A percentile compares a stretch with the other conserved stretches of the same genome.
Conservation (phyloP, 1,140 invertebrate species). For the Sitobion miscanthi region DNA sequence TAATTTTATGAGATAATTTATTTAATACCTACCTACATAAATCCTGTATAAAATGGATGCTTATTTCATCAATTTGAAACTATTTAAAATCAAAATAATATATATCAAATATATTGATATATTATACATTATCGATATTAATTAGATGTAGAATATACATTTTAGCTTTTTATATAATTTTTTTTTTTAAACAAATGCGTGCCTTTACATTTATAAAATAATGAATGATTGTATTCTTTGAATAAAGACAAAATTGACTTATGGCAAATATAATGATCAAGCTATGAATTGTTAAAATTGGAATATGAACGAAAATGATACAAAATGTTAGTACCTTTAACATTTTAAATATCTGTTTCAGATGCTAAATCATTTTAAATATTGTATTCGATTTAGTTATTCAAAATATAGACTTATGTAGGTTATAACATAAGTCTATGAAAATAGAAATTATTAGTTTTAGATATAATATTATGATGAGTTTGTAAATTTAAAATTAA, state of each 20-base stretch:
- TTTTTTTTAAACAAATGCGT: background rate
- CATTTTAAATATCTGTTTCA: background rate
- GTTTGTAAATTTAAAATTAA: background rate
- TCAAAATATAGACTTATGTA: background rate
- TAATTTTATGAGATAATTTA: background rate
- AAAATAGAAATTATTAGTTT: background rate
- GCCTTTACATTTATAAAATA: no score
- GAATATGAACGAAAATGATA: background rate
- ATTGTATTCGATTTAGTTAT: background rate
- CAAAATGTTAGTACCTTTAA: background rate
- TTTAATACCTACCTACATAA: background rate
- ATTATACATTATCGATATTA: background rate
- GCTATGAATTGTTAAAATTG: background rate
- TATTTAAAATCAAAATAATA: background rate
- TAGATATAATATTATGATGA: background rate
- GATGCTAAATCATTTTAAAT: background rate
- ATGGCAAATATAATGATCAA: background rate
- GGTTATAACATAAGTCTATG: background rate
- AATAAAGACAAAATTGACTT: background rate
- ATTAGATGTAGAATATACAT: background rate
- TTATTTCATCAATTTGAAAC: background rate
- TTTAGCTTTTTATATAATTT: background rate
- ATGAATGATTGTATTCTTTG: no score
- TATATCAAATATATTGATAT: background rate
- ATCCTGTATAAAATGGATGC: background rate